A percentile compares a stretch with the other conserved stretches of the same genome.
Conservation (phyloP, 2,113 vertebrate species). For the Patagioenas fasciata region DNA sequence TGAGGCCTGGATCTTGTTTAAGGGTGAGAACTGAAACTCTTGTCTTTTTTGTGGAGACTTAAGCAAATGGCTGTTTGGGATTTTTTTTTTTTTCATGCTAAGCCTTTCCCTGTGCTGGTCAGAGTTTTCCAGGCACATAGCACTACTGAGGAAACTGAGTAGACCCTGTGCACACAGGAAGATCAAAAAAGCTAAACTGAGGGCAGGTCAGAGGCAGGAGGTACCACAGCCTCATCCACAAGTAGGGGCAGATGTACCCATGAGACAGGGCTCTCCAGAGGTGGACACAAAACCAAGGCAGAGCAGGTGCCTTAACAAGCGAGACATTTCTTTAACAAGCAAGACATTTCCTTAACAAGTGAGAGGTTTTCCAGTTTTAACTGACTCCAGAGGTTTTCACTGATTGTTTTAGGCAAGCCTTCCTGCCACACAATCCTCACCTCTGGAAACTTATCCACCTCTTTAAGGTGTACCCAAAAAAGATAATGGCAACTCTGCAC, state of each 20-base stretch:
- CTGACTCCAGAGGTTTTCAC: not conserved
- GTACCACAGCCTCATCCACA: not conserved
- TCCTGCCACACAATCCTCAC: not conserved
- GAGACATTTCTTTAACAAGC: not conserved
- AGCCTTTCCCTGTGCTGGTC: not conserved
- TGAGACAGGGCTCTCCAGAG: not conserved
- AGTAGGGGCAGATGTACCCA: not conserved
- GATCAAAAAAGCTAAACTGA: not conserved
- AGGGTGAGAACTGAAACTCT: constrained; percentile 20
- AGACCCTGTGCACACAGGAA: not conserved
- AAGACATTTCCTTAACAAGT: not conserved
- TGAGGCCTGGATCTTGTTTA: not conserved
- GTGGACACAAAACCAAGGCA: not conserved
- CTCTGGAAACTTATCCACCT: not conserved
- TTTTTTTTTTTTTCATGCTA: not conserved
- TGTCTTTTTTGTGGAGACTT: not conserved
- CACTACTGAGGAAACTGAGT: not conserved
- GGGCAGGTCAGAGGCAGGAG: not conserved
- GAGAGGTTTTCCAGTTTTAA: not conserved
- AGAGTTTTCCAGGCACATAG: not conserved
- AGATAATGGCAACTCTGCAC: not conserved
- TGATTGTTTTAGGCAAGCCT: not conserved
- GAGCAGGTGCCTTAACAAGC: not conserved
- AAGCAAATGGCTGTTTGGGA: not conserved
- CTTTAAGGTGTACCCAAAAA: not conserved